These are phyloP conservation scores for Plectrocnemia conspersa DNA, from an alignment of 1,140 invertebrate species.

Conservation along the genomic window DNA sequence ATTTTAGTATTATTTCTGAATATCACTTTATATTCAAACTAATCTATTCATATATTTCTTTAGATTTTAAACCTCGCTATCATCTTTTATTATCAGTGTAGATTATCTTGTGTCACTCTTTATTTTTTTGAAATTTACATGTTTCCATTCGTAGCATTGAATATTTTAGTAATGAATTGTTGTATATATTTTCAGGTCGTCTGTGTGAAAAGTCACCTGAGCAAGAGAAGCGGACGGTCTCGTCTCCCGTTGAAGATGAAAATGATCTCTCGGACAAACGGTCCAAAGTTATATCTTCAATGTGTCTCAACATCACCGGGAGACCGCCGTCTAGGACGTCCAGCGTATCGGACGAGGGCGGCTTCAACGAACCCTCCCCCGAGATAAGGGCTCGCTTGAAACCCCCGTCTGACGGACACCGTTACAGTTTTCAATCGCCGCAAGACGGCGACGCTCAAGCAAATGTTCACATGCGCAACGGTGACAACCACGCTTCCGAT, in stretches of 20 bases:
- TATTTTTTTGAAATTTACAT: too few species aligned
- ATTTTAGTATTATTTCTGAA: too few species aligned
- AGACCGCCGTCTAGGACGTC: conserved; percentile 48
- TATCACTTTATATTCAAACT: too few species aligned
- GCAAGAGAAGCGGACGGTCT: conserved; percentile 12
- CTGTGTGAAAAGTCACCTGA: conserved; percentile 33
- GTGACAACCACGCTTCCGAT: conserved; percentile 29
- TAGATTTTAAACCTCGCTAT: too few species aligned
- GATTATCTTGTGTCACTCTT: too few species aligned
- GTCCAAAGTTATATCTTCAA: conserved; percentile 28
- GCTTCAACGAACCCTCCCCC: conserved; percentile 60
- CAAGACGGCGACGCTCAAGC: conserved; percentile 22
- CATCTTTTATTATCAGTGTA: too few species aligned
- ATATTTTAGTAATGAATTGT: too few species aligned
- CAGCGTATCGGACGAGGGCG: conserved; percentile 59
- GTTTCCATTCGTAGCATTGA: too few species aligned
- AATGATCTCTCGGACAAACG: conserved; percentile 23
- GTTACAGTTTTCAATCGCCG: conserved; percentile 37
- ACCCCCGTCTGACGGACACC: conserved; percentile 39
- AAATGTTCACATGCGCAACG: conserved; percentile 36
- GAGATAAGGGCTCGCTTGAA: conserved; percentile 59
- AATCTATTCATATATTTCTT: too few species aligned
- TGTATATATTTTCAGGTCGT: conserved; percentile 23
- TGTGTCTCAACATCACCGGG: conserved; percentile 32
- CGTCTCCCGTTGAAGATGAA: conserved; percentile 3